Base-by-base conservation (phyloP, 2,113 vertebrate genomes). In the Aspiorhynchus laticeps region DNA sequence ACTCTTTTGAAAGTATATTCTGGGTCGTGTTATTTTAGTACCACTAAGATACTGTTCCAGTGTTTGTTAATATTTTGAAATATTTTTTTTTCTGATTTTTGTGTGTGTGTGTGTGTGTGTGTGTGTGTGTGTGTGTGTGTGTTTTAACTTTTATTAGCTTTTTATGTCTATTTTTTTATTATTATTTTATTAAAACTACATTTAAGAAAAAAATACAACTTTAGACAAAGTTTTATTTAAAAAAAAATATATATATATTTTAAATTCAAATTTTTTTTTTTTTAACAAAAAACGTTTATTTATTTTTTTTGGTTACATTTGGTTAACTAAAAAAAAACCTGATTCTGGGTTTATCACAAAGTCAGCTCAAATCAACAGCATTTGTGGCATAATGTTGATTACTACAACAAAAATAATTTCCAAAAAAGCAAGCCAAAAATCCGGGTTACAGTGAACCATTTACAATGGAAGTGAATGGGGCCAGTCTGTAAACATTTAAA, bases 391-490 rank as follows among this genome's bases (percentile, higher is more conserved):
- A 65, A 26, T 28, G 11, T 11, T 65, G 24, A 65, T 26, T 11
- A 26, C 24, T 26, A 65, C 0, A 65, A 65, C n/a, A 65, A 65
- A 26, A 65, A 24, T 14, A 1, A 9, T 26, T 65, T n/a, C 9
- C 26, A 65, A 65, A 14, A 26, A 26, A 63, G 59, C n/a, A 53
- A 53, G 51, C 51, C 6, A 26, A n/a, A 63, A n/a, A 63, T 26
- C 24, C 26, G 21, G 59, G 8, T 10, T 63, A 26, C 3, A 26
- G n/a, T 28, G 26, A 28, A 0, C 9, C 11, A 12, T 63, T 26
- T 65, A 65, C 61, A 65, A 65, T 65, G n/a, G n/a, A 65, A 65
- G 61, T 65, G 61, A 65, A 65, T 12, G 61, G 61, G n/a, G 61
- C 9, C 61, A 65, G 14, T 65, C n/a, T 28, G n/a, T 65, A 65